Base-by-base conservation (phyloP, 2,113 vertebrate species). In the Serilophus lunatus region DNA sequence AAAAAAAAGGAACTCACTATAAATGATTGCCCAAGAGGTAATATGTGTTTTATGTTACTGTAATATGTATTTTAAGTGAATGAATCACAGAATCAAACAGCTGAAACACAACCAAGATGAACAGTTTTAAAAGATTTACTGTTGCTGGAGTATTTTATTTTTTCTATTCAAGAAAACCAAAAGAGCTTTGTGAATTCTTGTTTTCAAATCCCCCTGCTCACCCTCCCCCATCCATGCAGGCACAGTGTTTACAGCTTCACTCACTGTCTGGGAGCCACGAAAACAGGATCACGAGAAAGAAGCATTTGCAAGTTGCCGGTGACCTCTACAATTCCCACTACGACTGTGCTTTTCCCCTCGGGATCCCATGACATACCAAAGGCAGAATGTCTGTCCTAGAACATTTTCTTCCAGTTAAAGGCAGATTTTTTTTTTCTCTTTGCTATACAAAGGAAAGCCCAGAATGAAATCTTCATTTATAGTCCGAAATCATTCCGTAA, bases 371-470 rank as follows among this genome's bases (percentile, higher is more conserved):
- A 95, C 91, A 94, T 59, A 85, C 45, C 63, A 63, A 81, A 23
- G 86, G 60, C 76, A 93, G 79, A 95, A 71, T 74, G 66, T 51
- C 71, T 94, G 82, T 78, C 90, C 94, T 70, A 75, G 79, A 91
- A 97, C 92, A 94, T 93, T 95, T 96, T 97, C 90, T 96, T 92
- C 94, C 76, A 84, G 64, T 57, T 94, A 77, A 88, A 87, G 47
- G 13, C 50, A 82, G 54, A 54, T 49, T 64, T 45, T 72, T 45
- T 72, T 47, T 47, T 56, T 59, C 14, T 12, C 33, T 72, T 45
- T 26, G 18, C 64, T 87, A 90, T 74, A 91, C 31, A 72, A 79
- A 76, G 49, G 19, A 82, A 82, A 85, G 42, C 40, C n/a, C 29
- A 16, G 47, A 96, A 89, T 71, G 63, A 84, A 66, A 38, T 64